Conservation (phyloP, 2,797 vertebrate genomes). For the Pseudocheirus occidentalis region DNA sequence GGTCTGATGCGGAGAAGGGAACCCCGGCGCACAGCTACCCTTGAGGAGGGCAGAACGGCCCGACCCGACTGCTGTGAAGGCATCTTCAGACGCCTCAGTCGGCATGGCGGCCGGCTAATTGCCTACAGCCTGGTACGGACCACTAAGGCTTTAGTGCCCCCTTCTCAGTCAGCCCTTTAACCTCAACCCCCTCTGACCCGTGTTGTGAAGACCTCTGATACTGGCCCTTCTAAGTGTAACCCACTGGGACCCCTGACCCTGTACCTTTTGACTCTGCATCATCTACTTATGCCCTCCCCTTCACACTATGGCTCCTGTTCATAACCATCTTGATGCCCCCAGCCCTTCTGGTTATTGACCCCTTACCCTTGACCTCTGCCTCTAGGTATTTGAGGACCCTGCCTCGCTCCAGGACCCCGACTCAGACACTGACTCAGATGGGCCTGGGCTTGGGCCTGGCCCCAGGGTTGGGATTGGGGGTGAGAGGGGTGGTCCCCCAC, state of each 20-base stretch:
- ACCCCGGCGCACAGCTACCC: constrained; percentile 77
- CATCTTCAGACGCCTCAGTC: constrained; percentile 85
- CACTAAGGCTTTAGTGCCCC: neutral
- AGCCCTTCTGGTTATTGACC: neutral
- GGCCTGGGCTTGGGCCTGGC: constrained; percentile 37
- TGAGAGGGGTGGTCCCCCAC: neutral
- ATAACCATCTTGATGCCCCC: too few relatives aligned
- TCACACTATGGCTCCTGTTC: neutral
- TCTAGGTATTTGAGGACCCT: constrained; percentile 71
- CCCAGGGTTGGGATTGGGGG: constrained; percentile 35
- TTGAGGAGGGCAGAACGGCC: constrained; percentile 86
- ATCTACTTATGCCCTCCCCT: too few relatives aligned
- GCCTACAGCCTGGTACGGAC: constrained; percentile 90
- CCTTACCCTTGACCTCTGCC: constrained; percentile 48
- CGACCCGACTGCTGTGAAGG: constrained; percentile 85
- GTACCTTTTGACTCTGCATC: neutral
- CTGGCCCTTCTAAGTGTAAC: neutral
- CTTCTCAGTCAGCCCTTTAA: neutral
- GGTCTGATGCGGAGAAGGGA: constrained; percentile 86
- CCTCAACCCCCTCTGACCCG: neutral
- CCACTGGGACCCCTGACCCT: neutral
- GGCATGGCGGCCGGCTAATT: constrained; percentile 87
- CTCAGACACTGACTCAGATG: constrained; percentile 46
- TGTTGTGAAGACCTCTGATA: constrained; percentile 13
- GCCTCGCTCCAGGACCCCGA: constrained; percentile 62